Percentiles rank a stretch among this genome's conserved stretches.
These are phyloP conservation scores for Sebastes matsubarae DNA, from an alignment of 2,797 vertebrate species.

Conservation along the genomic window DNA sequence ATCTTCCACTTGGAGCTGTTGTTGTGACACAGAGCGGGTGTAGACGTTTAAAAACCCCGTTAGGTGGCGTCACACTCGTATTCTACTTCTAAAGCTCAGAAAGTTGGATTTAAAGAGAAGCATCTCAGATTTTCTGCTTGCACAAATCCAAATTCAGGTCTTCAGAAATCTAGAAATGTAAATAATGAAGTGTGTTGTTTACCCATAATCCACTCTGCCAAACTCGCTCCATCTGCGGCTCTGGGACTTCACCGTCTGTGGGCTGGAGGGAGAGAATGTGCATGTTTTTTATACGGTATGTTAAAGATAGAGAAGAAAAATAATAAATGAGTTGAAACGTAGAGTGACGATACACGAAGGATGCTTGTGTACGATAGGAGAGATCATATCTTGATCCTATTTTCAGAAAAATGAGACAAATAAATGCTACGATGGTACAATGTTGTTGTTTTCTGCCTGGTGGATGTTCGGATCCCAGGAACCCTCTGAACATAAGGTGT, in stretches of 20 bases:
- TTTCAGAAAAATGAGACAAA: conserved; percentile 51
- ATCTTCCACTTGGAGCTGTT: background rate
- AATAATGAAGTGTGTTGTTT: background rate
- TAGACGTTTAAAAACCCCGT: background rate
- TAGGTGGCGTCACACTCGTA: background rate
- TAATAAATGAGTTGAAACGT: conserved; percentile 13
- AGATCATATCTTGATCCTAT: conserved; percentile 51
- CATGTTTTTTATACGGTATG: conserved; percentile 67
- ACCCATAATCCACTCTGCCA: conserved; percentile 2
- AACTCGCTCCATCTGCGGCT: conserved; percentile 33
- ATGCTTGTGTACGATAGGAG: conserved; percentile 56
- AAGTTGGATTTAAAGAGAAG: background rate
- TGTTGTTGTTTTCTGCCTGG: conserved; percentile 1
- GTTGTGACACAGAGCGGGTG: background rate
- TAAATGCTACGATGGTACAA: conserved; percentile 35
- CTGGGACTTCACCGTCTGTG: conserved; percentile 24
- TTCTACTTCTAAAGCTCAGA: background rate
- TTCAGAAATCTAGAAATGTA: background rate
- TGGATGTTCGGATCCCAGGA: conserved; percentile 6
- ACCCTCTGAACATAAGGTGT: conserved; percentile 48
- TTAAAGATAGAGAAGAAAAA: conserved; percentile 36
- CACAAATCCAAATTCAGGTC: background rate
- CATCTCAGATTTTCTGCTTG: background rate
- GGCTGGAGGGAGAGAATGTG: conserved; percentile 52
- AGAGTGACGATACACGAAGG: conserved; percentile 35